Evolutionary conservation across 92 coral and sea anemone species (phyloP), one percentile per base, ranked within the genome.

Genomic region (Epizoanthus ramosus): DNA sequence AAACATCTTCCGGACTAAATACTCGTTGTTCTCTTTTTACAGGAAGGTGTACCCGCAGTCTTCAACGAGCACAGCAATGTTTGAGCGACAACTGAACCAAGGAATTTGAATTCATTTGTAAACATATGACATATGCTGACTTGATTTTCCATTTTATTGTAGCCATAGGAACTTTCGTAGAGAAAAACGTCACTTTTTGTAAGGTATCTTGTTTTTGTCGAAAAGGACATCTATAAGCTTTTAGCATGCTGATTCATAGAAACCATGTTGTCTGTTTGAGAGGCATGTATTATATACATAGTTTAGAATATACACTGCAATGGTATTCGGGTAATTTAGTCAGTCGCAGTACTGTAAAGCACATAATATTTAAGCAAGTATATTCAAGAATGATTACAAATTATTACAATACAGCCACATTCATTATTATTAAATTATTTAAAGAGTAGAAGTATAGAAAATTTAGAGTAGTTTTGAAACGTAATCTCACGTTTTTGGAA

Each of bases 21-120:
- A 4, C 12, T 61, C 8, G 18, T 58, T 13, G 8, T 58, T 10
- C 63, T 5, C 45, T 16, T 37, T 33, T 17, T 61, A 58, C 82
- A 77, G 82, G 85, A 88, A 5, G 92, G 89, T 41, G 71, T 89
- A 8, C 82, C 82, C 39, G 68, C 89, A 10, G 89, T 85, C 67
- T 89, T 89, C 80, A 85, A 85, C 84, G 92, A 89, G 58, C 92
- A 89, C 84, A 89, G 89, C 23, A 89, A 80, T 41, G 92, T 89
- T 50, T 89, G 81, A 61, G 41, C 35, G 16, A 23, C 35, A 12
- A 23, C 25, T 16, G 57, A 37, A 37, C 70, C 60, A 77, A 61
- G 71, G 63, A 77, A 63, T 17, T 65, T 77, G 58, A 77, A 37
- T 77, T 22, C 31, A 67, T 21, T 67, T 67, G 72, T 21, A 23